Conservation (phyloP, 2,797 vertebrate genomes). For the Phoeniculus purpureus region DNA sequence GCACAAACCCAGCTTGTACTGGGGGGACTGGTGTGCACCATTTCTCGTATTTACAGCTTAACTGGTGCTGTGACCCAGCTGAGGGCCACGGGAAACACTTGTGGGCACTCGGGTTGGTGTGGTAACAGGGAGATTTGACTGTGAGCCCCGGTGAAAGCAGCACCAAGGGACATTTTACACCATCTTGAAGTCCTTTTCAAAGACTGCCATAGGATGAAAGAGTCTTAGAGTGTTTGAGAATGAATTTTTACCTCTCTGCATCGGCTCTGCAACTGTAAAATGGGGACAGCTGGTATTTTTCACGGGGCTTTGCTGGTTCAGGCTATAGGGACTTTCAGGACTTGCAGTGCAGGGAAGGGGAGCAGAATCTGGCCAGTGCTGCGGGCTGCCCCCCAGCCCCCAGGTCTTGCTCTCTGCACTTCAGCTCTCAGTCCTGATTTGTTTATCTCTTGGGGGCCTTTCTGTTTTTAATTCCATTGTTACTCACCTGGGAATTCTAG, state of each 20-base stretch:
- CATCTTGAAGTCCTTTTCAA: neutral
- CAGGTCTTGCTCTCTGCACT: accelerated
- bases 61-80: neutral
- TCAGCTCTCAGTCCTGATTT: neutral
- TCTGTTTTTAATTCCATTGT: conserved; percentile 66
- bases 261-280: neutral
- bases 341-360: neutral
- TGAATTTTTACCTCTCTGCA: neutral
- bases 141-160: neutral
- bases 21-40: accelerated
- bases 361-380: accelerated
- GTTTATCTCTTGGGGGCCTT: conserved; percentile 56
- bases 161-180: neutral
- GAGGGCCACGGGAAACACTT: neutral
- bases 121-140: neutral
- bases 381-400: neutral
- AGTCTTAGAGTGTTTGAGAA: neutral
- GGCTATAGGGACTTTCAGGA: neutral
- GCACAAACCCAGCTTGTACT: neutral
- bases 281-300: neutral
- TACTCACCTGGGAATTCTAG: conserved; percentile 69
- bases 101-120: neutral
- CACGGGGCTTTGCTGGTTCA: accelerated
- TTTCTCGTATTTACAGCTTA: neutral
- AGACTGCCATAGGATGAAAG: neutral